A percentile compares a stretch with the other conserved stretches of the same genome.
These are phyloP conservation scores for Strigamia maritima DNA, from an alignment of 2,888 invertebrate species.

Conservation along the genomic window DNA sequence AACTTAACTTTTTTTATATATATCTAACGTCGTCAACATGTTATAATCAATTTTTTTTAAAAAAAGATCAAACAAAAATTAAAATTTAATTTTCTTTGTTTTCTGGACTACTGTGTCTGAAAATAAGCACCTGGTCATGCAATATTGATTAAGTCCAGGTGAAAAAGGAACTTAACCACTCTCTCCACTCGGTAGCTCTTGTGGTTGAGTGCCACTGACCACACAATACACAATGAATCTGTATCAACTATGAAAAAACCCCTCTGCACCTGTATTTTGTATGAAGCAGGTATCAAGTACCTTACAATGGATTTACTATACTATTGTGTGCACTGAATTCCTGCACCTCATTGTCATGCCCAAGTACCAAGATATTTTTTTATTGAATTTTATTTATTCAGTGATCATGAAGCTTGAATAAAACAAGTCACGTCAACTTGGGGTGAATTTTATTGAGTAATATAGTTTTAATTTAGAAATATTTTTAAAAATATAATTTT, in stretches of 20 bases:
- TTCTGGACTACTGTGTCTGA: not conserved
- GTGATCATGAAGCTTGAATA: not conserved
- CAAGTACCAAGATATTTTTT: not conserved
- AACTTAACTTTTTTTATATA: not conserved
- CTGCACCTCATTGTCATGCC: not conserved
- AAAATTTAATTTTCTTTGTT: too few species aligned
- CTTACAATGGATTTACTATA: not conserved
- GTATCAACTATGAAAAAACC: slow-evolving; percentile 9
- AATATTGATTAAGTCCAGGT: slow-evolving; percentile 15
- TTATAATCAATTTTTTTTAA: not conserved
- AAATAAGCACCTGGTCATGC: not conserved
- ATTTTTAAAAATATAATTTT: not conserved
- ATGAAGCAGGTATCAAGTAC: slow-evolving; percentile 4
- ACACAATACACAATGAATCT: slow-evolving; percentile 9
- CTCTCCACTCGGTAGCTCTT: not conserved
- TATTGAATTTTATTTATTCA: not conserved
- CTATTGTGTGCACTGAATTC: not conserved
- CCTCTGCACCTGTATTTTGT: not conserved
- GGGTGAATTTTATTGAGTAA: not conserved
- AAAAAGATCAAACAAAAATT: not conserved
- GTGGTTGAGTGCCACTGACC: slow-evolving; percentile 15
- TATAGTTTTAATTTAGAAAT: not conserved
- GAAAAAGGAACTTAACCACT: slow-evolving; percentile 9
- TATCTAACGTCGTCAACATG: too few species aligned
- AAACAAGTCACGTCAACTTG: not conserved